Conservation (phyloP, 2,888 invertebrate genomes). For the Chymomyza fuscimana region DNA sequence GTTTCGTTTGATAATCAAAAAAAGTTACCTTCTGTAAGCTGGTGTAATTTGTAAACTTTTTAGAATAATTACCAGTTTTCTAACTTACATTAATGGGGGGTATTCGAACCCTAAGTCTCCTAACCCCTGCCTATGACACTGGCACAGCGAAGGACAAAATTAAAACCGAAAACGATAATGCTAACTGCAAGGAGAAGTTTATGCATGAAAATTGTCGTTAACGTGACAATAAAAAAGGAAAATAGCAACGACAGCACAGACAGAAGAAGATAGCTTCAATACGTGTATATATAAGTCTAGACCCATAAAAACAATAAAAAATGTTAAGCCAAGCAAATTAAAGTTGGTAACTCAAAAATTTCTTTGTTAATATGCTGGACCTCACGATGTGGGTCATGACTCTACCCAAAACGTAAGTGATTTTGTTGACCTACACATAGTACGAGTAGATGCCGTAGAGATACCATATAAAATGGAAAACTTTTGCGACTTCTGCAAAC, state of each 20-base stretch:
- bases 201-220: conserved; percentile 64
- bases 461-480: conserved; percentile 17
- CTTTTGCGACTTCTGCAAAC: conserved; percentile 31
- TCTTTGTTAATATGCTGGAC: conserved; percentile 56
- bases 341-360: conserved; percentile 64
- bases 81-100: no score
- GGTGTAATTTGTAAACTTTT: no score
- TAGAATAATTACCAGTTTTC: no score
- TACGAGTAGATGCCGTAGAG: conserved; percentile 4
- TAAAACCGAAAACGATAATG: conserved; percentile 47
- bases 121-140: no score
- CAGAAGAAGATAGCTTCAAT: neutral
- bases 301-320: conserved; percentile 43
- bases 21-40: no score
- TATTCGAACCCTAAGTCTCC: no score
- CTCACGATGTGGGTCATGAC: neutral
- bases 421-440: conserved; percentile 16
- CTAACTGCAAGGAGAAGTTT: conserved; percentile 55
- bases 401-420: conserved; percentile 16
- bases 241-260: conserved; percentile 39
- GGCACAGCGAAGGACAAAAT: conserved; percentile 12
- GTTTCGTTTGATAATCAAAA: no score
- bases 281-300: neutral
- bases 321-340: conserved; percentile 41
- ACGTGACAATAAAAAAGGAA: conserved; percentile 62